Conservation (phyloP, 2,113 vertebrate genomes). For the Pungitius pungitius region DNA sequence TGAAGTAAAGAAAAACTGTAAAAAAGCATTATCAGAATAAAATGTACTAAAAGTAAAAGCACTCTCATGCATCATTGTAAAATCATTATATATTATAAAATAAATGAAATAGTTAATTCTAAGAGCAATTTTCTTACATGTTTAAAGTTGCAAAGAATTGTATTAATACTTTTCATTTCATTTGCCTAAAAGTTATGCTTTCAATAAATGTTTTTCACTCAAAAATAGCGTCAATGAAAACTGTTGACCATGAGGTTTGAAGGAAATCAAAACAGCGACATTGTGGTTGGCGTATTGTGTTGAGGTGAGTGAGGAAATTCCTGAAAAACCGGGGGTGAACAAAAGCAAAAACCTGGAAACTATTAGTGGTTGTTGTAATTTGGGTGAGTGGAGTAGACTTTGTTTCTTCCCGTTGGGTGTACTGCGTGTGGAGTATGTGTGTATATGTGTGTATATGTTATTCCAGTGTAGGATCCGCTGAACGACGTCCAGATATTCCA, state of each 20-base stretch:
- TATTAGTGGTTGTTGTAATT: background rate
- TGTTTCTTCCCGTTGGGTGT: background rate
- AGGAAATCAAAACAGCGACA: background rate
- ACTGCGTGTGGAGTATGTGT: background rate
- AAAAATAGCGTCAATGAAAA: conserved; percentile 7
- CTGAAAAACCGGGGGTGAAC: background rate
- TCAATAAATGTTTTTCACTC: background rate
- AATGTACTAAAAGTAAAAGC: background rate
- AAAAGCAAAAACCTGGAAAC: conserved; percentile 20
- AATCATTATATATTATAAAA: background rate
- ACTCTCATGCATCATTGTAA: background rate
- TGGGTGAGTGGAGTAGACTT: background rate
- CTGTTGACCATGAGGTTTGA: background rate
- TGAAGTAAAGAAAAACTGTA: background rate
- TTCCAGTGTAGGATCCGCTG: conserved; percentile 1
- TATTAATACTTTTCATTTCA: background rate
- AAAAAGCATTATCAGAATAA: background rate
- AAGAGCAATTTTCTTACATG: background rate
- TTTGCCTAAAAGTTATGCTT: background rate
- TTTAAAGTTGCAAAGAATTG: background rate
- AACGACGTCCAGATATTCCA: conserved; percentile 8
- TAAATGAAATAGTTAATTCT: too few species aligned
- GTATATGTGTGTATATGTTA: background rate
- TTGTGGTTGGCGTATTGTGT: background rate
- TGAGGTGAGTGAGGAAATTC: conserved; percentile 10